phyloP scores from a whole-genome alignment of 2,797 vertebrate genomes.

The Pangasius sanitwongsei region DNA sequence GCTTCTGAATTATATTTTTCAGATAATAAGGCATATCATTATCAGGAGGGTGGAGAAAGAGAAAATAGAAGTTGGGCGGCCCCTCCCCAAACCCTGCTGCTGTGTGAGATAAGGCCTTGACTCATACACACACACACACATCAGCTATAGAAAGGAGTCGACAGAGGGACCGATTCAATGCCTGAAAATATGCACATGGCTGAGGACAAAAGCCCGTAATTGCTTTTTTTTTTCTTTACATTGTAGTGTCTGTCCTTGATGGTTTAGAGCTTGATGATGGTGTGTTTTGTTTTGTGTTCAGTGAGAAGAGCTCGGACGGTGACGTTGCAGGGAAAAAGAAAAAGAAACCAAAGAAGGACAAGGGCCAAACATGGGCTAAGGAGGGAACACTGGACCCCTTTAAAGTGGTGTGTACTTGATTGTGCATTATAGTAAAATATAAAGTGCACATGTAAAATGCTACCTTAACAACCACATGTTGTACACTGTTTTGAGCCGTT shows the following conservation, averaged over 20 bases:
- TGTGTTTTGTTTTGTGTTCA: not conserved
- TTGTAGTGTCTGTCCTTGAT: not conserved
- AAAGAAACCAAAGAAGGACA: slow-evolving; percentile 46
- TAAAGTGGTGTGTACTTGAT: slow-evolving; percentile 57
- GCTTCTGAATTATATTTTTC: not conserved
- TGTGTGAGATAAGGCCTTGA: slow-evolving; percentile 49
- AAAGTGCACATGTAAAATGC: not conserved
- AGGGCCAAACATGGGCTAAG: slow-evolving; percentile 31
- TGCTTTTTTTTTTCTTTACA: not conserved
- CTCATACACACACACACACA: slow-evolving; percentile 20
- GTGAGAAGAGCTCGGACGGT: slow-evolving; percentile 22
- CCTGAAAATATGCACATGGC: slow-evolving; percentile 42
- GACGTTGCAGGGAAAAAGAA: slow-evolving; percentile 21
- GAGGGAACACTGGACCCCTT: slow-evolving; percentile 55
- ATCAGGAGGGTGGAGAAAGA: slow-evolving; percentile 39
- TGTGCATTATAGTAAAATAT: not conserved
- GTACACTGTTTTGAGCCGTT: not conserved
- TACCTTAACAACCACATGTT: not conserved
- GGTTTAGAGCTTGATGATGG: not conserved
- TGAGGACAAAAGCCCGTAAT: slow-evolving; percentile 43
- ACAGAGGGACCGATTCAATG: slow-evolving; percentile 21
- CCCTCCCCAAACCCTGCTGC: slow-evolving; percentile 31
- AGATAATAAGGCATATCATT: slow-evolving; percentile 14
- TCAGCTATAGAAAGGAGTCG: not conserved
- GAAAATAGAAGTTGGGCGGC: slow-evolving; percentile 29